Evolutionary conservation across 2,888 invertebrate genomes (phyloP), one percentile per base, ranked within the genome.

Genomic region (Nineta flava): DNA sequence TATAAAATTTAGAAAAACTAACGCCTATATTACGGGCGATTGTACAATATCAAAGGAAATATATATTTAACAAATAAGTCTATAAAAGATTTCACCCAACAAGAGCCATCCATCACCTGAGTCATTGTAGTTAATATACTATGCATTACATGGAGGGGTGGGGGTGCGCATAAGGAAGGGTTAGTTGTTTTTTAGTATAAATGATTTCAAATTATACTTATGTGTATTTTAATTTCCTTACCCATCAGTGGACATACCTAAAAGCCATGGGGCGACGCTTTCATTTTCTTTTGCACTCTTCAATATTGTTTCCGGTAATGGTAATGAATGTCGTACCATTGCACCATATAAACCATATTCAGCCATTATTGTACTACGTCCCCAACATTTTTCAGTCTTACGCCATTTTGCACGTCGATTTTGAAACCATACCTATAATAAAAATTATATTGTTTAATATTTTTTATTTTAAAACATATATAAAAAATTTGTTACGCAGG

Each of bases 301-400:
- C 60, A 97, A 79, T 63, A 99, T 97, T 57, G 96, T 97, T 61
- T 99, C 97, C 2, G 99, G 99, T 57, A 99, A 79, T 1, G 99
- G 99, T 55, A 99, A 76, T 46, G 96, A 96, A 71, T 99, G 99
- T 55, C 99, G 79, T 57, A 99, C 99, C 99, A 99, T 99, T 57
- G 99, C 99, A 1, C 99, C 99, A 69, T 99, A 99, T 47, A 99
- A 77, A 2, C 99, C 99, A 66, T 99, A 99, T 71, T 99, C 99
- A 56, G 99, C 99, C 99, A 99, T 99, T 65, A 97, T 99, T 59
- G 97, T 97, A 64, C 94, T 93, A 60, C 94, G 79, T 46, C 99
- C 99, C 99, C 99, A 99, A 59, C 95, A 96, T 67, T 99, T 99
- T 72, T 99, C 97, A 49, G 97, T 99, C 70, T 99, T 99, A 54